A percentile compares a stretch with the other conserved stretches of the same genome.
These are phyloP conservation scores for Parazoanthus darwini DNA, from an alignment of 92 coral and sea anemone genomes.

Conservation along the genomic window DNA sequence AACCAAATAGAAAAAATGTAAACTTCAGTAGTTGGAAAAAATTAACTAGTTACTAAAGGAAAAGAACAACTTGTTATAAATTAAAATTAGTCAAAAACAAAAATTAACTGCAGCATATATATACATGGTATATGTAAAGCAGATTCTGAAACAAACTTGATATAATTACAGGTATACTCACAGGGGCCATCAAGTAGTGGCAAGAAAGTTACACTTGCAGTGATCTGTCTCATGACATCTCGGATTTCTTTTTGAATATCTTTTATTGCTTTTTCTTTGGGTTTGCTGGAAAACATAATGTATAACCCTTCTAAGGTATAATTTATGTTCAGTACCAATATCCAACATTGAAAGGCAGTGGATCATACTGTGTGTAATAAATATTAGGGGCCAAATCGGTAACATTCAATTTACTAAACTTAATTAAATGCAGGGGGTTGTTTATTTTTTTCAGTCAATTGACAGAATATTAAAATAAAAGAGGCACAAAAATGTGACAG, in stretches of 20 bases:
- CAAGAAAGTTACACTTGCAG: slow-evolving; percentile 96
- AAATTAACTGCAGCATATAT: background rate
- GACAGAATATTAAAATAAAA: too few relatives aligned
- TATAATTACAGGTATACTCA: slow-evolving; percentile 47
- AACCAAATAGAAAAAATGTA: too few relatives aligned
- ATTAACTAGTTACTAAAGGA: too few relatives aligned
- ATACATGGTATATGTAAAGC: background rate
- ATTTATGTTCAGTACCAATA: background rate
- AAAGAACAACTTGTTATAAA: too few relatives aligned
- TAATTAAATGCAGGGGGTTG: too few relatives aligned
- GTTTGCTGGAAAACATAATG: slow-evolving; percentile 64
- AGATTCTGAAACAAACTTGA: background rate
- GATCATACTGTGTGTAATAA: background rate
- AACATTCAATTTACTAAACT: too few relatives aligned
- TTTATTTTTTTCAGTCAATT: too few relatives aligned
- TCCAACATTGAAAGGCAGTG: background rate
- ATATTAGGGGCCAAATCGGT: too few relatives aligned
- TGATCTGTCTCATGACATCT: slow-evolving; percentile 94
- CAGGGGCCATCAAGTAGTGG: slow-evolving; percentile 95
- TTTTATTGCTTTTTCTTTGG: slow-evolving; percentile 84
- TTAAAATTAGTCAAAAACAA: too few relatives aligned
- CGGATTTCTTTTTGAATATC: slow-evolving; percentile 94
- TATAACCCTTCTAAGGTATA: background rate
- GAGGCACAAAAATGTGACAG: too few relatives aligned
- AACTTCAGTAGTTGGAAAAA: too few relatives aligned